A percentile compares a stretch with the other conserved stretches of the same genome.
Conservation (phyloP, 2,888 invertebrate genomes). For the Slavum lentiscoides region DNA sequence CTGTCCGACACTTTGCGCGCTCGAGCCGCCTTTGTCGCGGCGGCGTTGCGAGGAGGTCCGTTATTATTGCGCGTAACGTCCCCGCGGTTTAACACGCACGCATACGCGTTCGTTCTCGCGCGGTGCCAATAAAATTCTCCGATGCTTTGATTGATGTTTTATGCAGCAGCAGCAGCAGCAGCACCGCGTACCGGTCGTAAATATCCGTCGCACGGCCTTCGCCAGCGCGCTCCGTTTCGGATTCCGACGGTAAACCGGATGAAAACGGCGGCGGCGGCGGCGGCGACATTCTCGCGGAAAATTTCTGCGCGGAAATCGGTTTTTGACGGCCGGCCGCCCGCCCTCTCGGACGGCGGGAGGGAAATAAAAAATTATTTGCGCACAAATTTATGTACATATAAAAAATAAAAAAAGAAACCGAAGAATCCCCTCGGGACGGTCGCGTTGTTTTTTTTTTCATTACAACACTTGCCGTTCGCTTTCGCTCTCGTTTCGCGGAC, state of each 20-base stretch:
- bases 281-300: slow-evolving; percentile 23
- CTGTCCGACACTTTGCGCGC: slow-evolving; percentile 38
- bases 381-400: too few species aligned
- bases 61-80: slow-evolving; percentile 18
- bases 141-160: slow-evolving; percentile 49
- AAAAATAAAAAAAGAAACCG: too few species aligned
- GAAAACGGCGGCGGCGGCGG: neutral
- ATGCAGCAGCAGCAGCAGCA: slow-evolving; percentile 24
- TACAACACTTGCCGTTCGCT: neutral
- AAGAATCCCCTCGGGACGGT: neutral
- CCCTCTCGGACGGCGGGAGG: neutral
- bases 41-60: neutral
- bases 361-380: neutral
- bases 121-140: slow-evolving; percentile 38
- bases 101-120: too few species aligned
- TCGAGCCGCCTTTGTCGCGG: slow-evolving; percentile 36
- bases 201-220: slow-evolving; percentile 23
- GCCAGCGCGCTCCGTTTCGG: neutral
- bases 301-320: slow-evolving; percentile 45
- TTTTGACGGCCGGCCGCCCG: slow-evolving; percentile 35
- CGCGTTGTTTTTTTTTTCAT: neutral
- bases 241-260: slow-evolving; percentile 49
- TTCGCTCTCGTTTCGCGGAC: neutral
- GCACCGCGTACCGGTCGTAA: slow-evolving; percentile 40
- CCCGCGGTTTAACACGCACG: slow-evolving; percentile 14